A percentile compares a stretch with the other conserved stretches of the same genome.
phyloP scores from a whole-genome alignment of 2,113 vertebrate species.

The Nibea coibor region DNA sequence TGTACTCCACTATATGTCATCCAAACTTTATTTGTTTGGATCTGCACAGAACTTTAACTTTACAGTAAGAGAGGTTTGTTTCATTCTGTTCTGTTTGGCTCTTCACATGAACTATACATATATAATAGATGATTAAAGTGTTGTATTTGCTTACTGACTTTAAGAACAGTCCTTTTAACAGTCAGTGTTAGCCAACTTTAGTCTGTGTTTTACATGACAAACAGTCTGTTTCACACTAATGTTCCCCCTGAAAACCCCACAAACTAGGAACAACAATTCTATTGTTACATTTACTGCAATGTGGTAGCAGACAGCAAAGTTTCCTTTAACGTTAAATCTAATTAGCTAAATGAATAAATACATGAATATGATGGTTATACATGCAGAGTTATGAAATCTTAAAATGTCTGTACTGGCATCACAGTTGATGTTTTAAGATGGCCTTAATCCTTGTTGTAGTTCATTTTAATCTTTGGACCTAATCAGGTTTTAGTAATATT shows the following conservation, averaged over 20 bases:
- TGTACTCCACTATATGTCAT: not conserved
- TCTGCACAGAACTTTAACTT: not conserved
- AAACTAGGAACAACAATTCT: too few species aligned
- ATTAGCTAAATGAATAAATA: not conserved
- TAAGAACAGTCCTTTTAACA: too few species aligned
- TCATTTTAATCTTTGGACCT: conserved; percentile 42
- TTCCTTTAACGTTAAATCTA: conserved; percentile 11
- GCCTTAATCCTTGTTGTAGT: conserved; percentile 24
- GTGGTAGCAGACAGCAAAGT: not conserved
- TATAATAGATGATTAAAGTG: too few species aligned
- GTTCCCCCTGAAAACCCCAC: too few species aligned
- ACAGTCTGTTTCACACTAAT: too few species aligned
- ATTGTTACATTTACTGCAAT: not conserved
- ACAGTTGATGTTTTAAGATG: conserved; percentile 4
- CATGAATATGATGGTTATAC: not conserved
- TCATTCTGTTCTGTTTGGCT: too few species aligned
- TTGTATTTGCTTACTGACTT: too few species aligned
- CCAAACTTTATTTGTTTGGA: not conserved
- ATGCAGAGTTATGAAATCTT: conserved; percentile 10
- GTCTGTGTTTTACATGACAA: too few species aligned
- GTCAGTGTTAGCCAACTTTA: too few species aligned
- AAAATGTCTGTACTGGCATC: conserved; percentile 6
- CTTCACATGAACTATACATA: too few species aligned
- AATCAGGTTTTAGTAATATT: conserved; percentile 31
- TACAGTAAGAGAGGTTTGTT: not conserved